Conservation (phyloP, 2,113 vertebrate genomes). For the Anguilla japonica region DNA sequence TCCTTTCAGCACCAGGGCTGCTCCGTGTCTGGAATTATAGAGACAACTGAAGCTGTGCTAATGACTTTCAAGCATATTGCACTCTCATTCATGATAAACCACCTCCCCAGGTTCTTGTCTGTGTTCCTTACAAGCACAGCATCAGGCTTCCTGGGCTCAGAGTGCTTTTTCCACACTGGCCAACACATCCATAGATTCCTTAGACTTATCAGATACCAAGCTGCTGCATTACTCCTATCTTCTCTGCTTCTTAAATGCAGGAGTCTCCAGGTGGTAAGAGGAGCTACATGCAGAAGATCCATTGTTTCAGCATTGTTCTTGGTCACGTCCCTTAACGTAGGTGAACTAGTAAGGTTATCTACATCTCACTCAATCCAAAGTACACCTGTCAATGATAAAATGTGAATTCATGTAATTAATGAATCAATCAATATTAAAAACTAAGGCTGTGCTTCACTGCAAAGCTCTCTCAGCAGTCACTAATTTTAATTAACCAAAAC, state of each 20-base stretch:
- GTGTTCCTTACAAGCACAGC: background rate
- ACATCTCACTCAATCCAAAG: background rate
- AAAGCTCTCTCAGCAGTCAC: background rate
- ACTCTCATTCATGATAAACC: background rate
- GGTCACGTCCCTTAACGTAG: background rate
- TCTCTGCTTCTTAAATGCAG: too few species aligned
- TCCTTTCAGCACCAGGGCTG: slow-evolving; percentile 1
- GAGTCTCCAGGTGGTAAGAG: too few species aligned
- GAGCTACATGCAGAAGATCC: background rate
- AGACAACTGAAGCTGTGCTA: background rate
- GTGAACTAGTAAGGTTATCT: slow-evolving; percentile 17
- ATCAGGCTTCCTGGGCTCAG: background rate
- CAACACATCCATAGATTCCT: background rate
- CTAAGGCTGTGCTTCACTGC: background rate
- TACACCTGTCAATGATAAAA: background rate
- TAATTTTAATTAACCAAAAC: background rate
- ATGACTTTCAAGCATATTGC: slow-evolving; percentile 8
- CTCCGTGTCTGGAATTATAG: background rate
- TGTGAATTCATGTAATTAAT: background rate
- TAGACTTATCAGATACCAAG: too few species aligned
- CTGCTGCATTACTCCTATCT: too few species aligned
- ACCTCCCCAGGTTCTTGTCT: background rate
- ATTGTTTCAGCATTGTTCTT: background rate
- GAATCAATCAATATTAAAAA: background rate
- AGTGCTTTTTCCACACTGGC: background rate